Evolutionary conservation across 2,888 invertebrate species (phyloP).

Genomic region (Acrobasis suavella): DNA sequence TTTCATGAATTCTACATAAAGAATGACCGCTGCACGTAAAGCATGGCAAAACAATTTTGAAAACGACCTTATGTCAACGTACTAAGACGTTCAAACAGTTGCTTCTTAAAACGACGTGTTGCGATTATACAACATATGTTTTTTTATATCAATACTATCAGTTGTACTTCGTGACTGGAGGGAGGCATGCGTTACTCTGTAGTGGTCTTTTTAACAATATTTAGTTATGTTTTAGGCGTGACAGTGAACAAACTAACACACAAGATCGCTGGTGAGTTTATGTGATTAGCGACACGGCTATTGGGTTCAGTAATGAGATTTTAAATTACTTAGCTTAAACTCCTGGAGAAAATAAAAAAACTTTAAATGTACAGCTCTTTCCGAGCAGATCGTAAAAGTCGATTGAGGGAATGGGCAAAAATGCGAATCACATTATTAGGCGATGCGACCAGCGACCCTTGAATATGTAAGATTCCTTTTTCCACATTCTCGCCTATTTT

Average conservation of each 20-base stretch:
- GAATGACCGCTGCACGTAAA: too few relatives aligned
- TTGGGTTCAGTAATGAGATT: constrained; percentile 9
- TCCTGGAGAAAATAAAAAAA: too few relatives aligned
- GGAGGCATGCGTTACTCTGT: constrained; percentile 30
- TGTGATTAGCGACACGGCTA: constrained; percentile 10
- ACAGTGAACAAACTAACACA: constrained; percentile 23
- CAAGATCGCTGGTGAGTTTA: constrained; percentile 12
- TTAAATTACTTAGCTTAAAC: neutral
- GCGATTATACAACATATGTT: constrained; percentile 3
- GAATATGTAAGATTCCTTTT: too few relatives aligned
- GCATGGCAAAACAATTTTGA: neutral
- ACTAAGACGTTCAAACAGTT: neutral
- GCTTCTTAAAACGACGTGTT: neutral
- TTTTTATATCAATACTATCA: constrained; percentile 15
- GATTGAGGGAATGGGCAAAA: too few relatives aligned
- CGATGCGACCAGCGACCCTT: too few relatives aligned
- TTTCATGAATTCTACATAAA: too few relatives aligned
- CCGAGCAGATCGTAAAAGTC: too few relatives aligned
- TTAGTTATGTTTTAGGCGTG: constrained; percentile 22
- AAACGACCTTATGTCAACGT: neutral
- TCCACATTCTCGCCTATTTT: too few relatives aligned
- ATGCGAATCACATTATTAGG: too few relatives aligned
- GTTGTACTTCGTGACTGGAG: constrained; percentile 18
- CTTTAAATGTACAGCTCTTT: too few relatives aligned
- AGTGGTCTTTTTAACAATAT: neutral